phyloP scores from a whole-genome alignment of 2,113 vertebrate genomes.

The Podiceps cristatus region DNA sequence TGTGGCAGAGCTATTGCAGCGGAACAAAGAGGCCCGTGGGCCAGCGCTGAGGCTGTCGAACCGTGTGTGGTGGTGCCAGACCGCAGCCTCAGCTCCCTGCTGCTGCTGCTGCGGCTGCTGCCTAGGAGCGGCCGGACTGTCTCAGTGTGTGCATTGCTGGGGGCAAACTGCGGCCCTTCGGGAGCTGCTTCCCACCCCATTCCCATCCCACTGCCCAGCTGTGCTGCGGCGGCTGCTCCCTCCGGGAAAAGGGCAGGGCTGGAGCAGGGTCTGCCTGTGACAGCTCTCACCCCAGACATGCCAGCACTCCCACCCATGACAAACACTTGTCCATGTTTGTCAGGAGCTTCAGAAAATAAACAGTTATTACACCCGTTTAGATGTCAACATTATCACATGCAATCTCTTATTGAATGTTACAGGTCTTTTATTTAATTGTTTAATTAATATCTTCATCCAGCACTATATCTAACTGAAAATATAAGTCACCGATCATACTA shows the following conservation, averaged over 20 bases:
- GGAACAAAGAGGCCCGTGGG: neutral
- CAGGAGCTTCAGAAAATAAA: neutral
- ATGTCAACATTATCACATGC: neutral
- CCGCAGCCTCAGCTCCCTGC: neutral
- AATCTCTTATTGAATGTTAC: neutral
- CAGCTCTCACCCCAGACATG: neutral
- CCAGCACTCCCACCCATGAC: neutral
- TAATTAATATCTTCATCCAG: neutral
- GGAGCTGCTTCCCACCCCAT: neutral
- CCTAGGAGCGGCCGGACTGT: neutral
- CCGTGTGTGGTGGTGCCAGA: rapidly evolving
- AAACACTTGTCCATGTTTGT: neutral
- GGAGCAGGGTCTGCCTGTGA: neutral
- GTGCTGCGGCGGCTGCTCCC: neutral
- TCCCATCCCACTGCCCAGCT: rapidly evolving
- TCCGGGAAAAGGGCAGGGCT: neutral
- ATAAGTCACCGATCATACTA: neutral
- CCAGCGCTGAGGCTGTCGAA: neutral
- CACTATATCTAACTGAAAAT: neutral
- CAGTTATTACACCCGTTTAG: neutral
- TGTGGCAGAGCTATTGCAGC: neutral
- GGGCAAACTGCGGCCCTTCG: rapidly evolving
- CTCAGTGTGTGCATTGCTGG: rapidly evolving
- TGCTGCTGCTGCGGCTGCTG: neutral
- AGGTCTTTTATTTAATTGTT: neutral